Base-by-base conservation (phyloP, 2,113 vertebrate species). In the Eupsittula cactorum region DNA sequence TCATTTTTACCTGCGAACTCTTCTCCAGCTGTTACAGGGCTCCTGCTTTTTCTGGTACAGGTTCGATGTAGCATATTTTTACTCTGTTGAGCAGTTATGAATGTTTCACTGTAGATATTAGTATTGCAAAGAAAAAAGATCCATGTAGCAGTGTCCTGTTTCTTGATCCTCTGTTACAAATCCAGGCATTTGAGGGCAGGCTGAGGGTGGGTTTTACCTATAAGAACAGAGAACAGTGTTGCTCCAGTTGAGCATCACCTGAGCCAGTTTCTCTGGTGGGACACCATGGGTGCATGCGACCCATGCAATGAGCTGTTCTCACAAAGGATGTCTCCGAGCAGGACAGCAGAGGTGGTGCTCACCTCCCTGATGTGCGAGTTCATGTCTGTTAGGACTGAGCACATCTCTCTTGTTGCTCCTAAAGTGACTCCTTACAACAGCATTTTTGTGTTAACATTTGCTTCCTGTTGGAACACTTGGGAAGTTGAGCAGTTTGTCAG, bases 11-110 rank as follows among this genome's bases (percentile, higher is more conserved):
- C 77, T 79, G 82, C 73, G 52, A 17, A 42, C 50, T 69, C 44
- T 68, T 46, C 63, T 83, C 47, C 71, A 35, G 90, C 85, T 92
- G 57, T 81, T 44, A 84, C 55, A 79, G 69, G 62, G 67, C 28
- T 76, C 59, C 90, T 82, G 93, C 86, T 86, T 94, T 92, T 92
- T 78, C 91, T 3, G 1, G 83, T 87, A 37, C 91, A n/a, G 83
- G 90, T 96, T 92, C 78, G 73, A 96, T 96, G 96, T 96, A 96
- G 96, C 95, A 87, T 71, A 82, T 94, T 96, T 96, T 87, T 92
- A 95, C 82, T 96, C 93, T 67, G 64, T 89, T 85, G 65, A 93
- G 49, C 92, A 86, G 83, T 95, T 84, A 62, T 76, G 95, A 90
- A 94, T 96, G 96, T 97, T 89, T 91, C 83, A 65, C 83, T 95